A percentile compares a stretch with the other conserved stretches of the same genome.
These are phyloP conservation scores for Porites rus DNA, from an alignment of 92 coral and sea anemone genomes.

Conservation along the genomic window DNA sequence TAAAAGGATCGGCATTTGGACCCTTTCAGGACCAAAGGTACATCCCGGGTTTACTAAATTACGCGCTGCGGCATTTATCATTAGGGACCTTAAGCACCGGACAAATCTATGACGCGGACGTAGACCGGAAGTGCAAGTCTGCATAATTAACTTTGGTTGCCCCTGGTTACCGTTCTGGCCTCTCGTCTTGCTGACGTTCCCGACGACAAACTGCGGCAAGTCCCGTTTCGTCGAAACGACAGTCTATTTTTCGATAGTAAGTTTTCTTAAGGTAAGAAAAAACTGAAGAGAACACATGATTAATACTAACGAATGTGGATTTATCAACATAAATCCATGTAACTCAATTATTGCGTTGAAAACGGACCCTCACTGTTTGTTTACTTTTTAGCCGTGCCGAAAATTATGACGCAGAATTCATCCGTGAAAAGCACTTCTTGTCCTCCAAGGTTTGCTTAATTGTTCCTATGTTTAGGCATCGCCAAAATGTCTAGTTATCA, in stretches of 20 bases:
- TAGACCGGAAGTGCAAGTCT: no score
- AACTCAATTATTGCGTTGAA: not conserved
- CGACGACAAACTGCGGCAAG: constrained; percentile 44
- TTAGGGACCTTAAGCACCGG: no score
- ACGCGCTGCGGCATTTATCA: no score
- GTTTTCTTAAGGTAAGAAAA: constrained; percentile 12
- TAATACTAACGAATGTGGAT: constrained; percentile 3
- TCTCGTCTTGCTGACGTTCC: constrained; percentile 26
- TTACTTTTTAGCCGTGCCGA: not conserved
- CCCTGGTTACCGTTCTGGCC: constrained; percentile 40
- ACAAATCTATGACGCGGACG: no score
- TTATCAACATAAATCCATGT: constrained; percentile 7
- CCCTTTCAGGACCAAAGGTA: no score
- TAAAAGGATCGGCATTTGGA: no score
- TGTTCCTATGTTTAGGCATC: no score
- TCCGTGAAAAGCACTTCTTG: constrained; percentile 16
- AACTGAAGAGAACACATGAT: constrained; percentile 23
- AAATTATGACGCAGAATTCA: not conserved
- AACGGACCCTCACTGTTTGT: constrained; percentile 11
- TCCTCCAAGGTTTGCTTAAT: no score
- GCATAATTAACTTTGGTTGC: constrained; percentile 39
- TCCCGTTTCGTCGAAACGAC: not conserved
- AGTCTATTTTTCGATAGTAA: not conserved
- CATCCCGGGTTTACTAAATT: no score
- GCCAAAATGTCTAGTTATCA: no score